Evolutionary conservation across 2,888 invertebrate genomes (phyloP), one percentile per base, ranked within the genome.

Genomic region (Meiosimyza platycephala): DNA sequence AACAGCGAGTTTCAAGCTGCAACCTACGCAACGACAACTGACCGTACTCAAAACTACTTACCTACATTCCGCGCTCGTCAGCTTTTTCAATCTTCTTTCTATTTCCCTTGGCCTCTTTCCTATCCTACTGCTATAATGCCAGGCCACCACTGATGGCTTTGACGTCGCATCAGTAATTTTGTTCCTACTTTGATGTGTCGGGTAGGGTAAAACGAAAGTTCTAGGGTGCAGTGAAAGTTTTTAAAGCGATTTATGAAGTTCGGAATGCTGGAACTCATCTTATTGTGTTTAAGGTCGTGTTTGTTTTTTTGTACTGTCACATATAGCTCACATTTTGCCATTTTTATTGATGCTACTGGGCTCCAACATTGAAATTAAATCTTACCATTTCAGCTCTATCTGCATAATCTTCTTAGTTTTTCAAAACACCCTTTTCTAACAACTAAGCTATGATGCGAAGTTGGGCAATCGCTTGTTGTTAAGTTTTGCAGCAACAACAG

Each of bases 161-260:
- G 77, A 83, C 80, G 83, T 83, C 84, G 81, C 81, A 84, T 83
- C 83, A 82, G 80, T 82, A 79, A 80, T 80, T 80, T 79, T 78
- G 76, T 78, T 79, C 72, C 52, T 50, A 62, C 75, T 73, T 76
- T 80, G 77, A 80, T 80, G 79, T 81, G 77, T 74, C 63, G 60
- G 59, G 52, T n/a, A 71, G 64, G 67, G 52, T 67, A 48, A 62
- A 59, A 55, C 62, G 59, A 63, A 57, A 33, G 40, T 50, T 48
- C 59, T 66, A 76, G 77, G 40, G 40, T 40, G 40, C 9, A 40
- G 40, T 40, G 40, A 40, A 40, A 40, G 77, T 76, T 77, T 76
- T 79, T 77, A 79, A 79, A 79, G 83, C 79, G 80, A 81, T 84
- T 81, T 84, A 80, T 83, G 79, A 79, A 81, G 79, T 81, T 80